Percentiles rank a stretch among this genome's conserved stretches.
phyloP scores from a whole-genome alignment of 2,113 vertebrate species.

The Caranx ignobilis region DNA sequence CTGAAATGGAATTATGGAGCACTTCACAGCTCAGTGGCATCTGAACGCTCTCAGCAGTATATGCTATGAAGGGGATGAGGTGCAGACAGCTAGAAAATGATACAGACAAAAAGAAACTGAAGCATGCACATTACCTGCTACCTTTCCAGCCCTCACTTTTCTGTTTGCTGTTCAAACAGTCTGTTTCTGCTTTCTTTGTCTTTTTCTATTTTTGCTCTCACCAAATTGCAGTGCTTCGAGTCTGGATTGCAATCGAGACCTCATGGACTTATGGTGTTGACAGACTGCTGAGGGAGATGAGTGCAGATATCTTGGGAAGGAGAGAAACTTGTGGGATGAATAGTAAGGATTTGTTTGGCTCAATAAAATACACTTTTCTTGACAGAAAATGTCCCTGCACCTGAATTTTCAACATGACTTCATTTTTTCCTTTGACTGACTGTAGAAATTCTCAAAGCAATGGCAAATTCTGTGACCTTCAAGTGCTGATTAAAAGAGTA shows the following conservation, averaged over 20 bases:
- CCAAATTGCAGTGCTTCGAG: constrained; percentile 18
- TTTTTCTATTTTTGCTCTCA: constrained; percentile 8
- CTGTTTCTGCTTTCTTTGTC: background rate
- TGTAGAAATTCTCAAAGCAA: constrained; percentile 3
- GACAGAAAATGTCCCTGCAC: background rate
- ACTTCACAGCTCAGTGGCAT: constrained; percentile 77
- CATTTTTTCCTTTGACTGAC: constrained; percentile 8
- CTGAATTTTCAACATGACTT: constrained; percentile 9
- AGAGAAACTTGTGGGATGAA: constrained; percentile 8
- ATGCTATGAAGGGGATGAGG: constrained; percentile 26
- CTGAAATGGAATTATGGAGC: constrained; percentile 76
- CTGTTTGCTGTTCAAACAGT: background rate
- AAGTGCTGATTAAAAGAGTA: constrained; percentile 35
- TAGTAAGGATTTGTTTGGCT: background rate
- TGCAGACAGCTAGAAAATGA: constrained; percentile 61
- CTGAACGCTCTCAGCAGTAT: constrained; percentile 53
- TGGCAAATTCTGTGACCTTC: constrained; percentile 23
- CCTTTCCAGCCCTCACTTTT: background rate
- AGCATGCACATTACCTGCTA: constrained; percentile 24
- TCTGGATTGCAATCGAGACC: constrained; percentile 1
- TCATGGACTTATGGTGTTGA: background rate
- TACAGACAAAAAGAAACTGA: constrained; percentile 30
- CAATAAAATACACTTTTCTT: constrained; percentile 3
- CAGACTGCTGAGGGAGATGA: background rate
- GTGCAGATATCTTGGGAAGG: background rate